Evolutionary conservation across 2,888 invertebrate species (phyloP).

Genomic region (Tridacna crocea): DNA sequence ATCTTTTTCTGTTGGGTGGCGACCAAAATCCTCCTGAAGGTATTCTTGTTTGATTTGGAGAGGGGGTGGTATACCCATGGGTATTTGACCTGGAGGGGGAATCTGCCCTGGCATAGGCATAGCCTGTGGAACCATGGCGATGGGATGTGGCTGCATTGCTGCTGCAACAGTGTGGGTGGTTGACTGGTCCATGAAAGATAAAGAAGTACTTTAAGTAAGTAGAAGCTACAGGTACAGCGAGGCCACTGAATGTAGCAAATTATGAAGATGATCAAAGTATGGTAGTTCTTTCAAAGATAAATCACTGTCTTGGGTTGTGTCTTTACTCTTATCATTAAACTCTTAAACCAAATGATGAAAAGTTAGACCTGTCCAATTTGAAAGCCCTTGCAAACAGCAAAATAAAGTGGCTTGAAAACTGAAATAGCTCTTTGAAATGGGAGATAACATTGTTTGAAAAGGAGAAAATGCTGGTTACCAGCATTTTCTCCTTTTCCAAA

Average conservation of each 20-base stretch:
- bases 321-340: too few relatives aligned
- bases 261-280: too few relatives aligned
- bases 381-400: too few relatives aligned
- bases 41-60: conserved; percentile 43
- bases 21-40: conserved; percentile 39
- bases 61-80: conserved; percentile 50
- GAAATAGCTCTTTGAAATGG: not conserved
- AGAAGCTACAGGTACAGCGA: too few relatives aligned
- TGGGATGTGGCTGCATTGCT: conserved; percentile 34
- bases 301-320: too few relatives aligned
- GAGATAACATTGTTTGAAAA: not conserved
- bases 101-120: conserved; percentile 17
- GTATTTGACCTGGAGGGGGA: conserved; percentile 50
- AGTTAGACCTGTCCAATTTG: too few relatives aligned
- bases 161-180: conserved; percentile 35
- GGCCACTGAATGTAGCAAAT: too few relatives aligned
- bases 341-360: too few relatives aligned
- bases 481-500: not conserved
- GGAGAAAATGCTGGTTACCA: not conserved
- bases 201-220: too few relatives aligned
- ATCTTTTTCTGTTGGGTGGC: conserved; percentile 43
- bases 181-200: conserved; percentile 32
- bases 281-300: too few relatives aligned
- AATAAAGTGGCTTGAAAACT: too few relatives aligned
- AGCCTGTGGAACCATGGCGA: conserved; percentile 39